Base-by-base conservation (phyloP, 2,888 invertebrate species). In the Coenonympha glycerion region DNA sequence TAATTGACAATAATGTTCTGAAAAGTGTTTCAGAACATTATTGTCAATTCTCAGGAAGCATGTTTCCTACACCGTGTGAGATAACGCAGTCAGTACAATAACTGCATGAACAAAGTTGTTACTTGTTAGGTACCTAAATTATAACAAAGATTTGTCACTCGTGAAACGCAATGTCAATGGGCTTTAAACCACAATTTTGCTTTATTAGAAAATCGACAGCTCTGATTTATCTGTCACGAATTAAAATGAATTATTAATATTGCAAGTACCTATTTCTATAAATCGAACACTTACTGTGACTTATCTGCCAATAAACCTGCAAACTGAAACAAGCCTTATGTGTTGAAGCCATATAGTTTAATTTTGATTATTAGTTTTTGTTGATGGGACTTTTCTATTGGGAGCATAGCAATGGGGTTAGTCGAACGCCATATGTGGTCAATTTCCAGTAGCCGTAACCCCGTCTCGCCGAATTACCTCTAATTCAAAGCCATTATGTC, bases 381-480 rank as follows among this genome's bases (percentile, higher is more conserved):
- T 15, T 6, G n/a, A 18, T 16, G 18, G 11, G 19, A n/a, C 31
- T 28, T 11, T 13, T 36, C 30, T 41, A 19, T 36, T 40, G 40
- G 21, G 40, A 33, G 39, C 16, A 33, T 41, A 49, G 42, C 45
- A 36, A 41, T 58, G 58, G 57, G 55, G 61, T 58, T 57, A 56
- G 59, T 59, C 63, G 56, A 48, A 68, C 76, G 80, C 79, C 85
- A 85, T 85, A 84, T 84, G 84, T 73, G 78, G 67, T 69, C 76
- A 76, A 80, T 79, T 79, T 75, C 76, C 58, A 58, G 57, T 53
- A 52, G 55, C 60, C 58, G 55, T 44, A 65, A 63, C 63, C 66
- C 66, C 71, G 76, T 72, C 68, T 64, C 74, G 75, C 67, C 55
- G 76, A 74, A 76, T 81, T 81, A 78, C 71, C 69, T 65, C 68